Evolutionary conservation across 2,888 invertebrate genomes (phyloP).

Genomic region (Lepidonotus clava): DNA sequence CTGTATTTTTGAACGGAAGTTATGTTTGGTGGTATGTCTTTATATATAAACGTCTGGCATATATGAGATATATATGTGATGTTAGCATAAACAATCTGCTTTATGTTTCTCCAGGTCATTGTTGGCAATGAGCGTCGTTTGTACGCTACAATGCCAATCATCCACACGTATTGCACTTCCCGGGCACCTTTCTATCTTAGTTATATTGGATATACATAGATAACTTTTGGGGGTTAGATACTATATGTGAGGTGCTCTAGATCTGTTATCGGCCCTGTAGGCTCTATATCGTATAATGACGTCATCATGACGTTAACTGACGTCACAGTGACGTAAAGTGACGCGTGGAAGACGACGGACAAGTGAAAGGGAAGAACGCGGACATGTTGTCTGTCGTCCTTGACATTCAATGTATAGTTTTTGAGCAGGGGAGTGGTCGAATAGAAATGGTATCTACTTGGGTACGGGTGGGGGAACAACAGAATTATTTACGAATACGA

Average conservation of each 20-base stretch:
- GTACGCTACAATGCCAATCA: too few relatives aligned
- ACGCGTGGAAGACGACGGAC: slow-evolving; percentile 41
- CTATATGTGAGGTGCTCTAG: not conserved
- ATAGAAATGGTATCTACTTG: not conserved
- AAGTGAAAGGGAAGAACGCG: slow-evolving; percentile 9
- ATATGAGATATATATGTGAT: too few relatives aligned
- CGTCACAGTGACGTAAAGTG: not conserved
- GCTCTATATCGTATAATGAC: not conserved
- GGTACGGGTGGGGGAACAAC: not conserved
- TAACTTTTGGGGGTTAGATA: too few relatives aligned
- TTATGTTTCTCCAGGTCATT: too few relatives aligned
- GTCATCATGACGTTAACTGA: not conserved
- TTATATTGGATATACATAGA: not conserved
- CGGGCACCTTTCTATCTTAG: not conserved
- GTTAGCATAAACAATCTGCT: too few relatives aligned
- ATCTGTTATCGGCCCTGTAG: too few relatives aligned
- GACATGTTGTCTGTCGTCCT: not conserved
- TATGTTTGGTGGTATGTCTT: too few relatives aligned
- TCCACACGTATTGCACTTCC: slow-evolving; percentile 21
- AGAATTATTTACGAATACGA: too few relatives aligned
- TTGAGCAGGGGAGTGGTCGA: not conserved
- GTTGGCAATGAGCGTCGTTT: too few relatives aligned
- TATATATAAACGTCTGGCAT: too few relatives aligned
- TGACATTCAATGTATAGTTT: not conserved
- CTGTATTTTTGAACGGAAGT: not conserved